phyloP scores from a whole-genome alignment of 2,797 vertebrate species.

The Sebastes aleutianus region DNA sequence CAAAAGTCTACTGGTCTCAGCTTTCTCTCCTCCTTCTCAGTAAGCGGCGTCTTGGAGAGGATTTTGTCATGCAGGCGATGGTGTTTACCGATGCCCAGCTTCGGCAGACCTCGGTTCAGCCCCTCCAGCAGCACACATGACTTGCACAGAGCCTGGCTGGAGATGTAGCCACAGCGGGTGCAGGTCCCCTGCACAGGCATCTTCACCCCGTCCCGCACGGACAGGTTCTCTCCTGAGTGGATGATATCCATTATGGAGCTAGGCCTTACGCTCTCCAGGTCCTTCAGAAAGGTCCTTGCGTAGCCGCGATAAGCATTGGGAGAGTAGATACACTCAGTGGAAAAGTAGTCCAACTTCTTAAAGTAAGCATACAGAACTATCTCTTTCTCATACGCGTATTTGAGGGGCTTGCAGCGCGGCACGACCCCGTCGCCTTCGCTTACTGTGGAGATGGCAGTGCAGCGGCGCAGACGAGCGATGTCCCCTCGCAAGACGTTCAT shows the following conservation, averaged over 20 bases:
- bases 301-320: constrained; percentile 92
- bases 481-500: constrained; percentile 93
- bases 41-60: constrained; percentile 80
- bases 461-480: constrained; percentile 86
- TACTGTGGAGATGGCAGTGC: constrained; percentile 82
- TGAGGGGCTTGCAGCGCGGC: constrained; percentile 89
- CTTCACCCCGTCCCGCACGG: constrained; percentile 82
- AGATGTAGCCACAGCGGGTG: constrained; percentile 88
- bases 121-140: constrained; percentile 90
- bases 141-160: constrained; percentile 90
- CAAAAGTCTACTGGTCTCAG: constrained; percentile 79
- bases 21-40: constrained; percentile 75
- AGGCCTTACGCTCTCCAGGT: constrained; percentile 83
- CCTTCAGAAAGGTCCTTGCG: constrained; percentile 87
- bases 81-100: constrained; percentile 89
- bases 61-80: constrained; percentile 84
- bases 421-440: constrained; percentile 85
- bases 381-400: constrained; percentile 93
- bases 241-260: constrained; percentile 89
- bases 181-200: constrained; percentile 86
- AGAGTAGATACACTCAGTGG: constrained; percentile 91
- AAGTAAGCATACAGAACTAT: constrained; percentile 94
- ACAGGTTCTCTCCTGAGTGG: constrained; percentile 90
- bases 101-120: constrained; percentile 87
- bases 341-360: constrained; percentile 91